Percentiles rank a stretch among this genome's conserved stretches.
Evolutionary conservation across 2,888 invertebrate genomes (phyloP).

Genomic region (Xestoiulus laeticollis): DNA sequence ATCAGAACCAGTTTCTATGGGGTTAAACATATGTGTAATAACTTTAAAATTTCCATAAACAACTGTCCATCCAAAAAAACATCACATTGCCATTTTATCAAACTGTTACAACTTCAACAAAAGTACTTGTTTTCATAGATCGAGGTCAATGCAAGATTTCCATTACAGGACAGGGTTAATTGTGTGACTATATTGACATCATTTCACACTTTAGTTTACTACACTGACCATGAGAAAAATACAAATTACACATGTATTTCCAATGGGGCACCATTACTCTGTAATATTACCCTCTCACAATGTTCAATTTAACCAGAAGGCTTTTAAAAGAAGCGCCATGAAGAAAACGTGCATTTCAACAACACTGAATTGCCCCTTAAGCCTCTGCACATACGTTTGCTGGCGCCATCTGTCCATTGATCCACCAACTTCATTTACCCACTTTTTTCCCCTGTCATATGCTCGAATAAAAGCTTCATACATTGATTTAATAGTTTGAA

Average conservation of each 20-base stretch:
- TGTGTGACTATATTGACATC: background rate
- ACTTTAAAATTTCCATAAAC: no score
- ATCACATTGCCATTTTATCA: no score
- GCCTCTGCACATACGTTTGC: background rate
- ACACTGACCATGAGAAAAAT: no score
- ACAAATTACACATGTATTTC: background rate
- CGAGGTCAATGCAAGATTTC: background rate
- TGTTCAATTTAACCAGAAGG: background rate
- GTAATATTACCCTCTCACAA: background rate
- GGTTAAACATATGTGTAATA: no score
- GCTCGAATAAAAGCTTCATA: no score
- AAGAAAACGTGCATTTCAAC: background rate
- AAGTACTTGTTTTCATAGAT: background rate
- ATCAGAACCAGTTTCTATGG: no score
- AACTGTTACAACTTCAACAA: background rate
- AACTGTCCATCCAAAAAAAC: no score
- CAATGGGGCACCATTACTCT: no score
- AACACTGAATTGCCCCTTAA: background rate
- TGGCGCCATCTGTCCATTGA: background rate
- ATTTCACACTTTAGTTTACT: background rate
- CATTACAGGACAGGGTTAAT: background rate
- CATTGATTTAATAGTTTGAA: no score
- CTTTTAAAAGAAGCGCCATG: background rate
- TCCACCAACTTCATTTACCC: background rate
- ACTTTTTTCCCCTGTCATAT: background rate